Evolutionary conservation across 2,113 vertebrate species (phyloP), one percentile per base, ranked within the genome.

Genomic region (Labeo rohita): DNA sequence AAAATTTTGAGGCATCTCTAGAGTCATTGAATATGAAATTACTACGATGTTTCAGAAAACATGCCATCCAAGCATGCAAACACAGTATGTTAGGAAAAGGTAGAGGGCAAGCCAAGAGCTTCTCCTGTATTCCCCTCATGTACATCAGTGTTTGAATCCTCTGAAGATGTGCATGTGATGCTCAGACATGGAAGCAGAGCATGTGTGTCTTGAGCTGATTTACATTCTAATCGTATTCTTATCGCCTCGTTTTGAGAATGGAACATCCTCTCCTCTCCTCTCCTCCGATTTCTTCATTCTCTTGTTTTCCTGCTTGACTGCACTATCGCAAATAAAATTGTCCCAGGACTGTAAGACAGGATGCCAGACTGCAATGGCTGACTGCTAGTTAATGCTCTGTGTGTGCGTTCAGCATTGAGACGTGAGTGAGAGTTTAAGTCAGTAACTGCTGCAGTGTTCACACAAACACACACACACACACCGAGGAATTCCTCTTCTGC

Each of bases 371-470:
- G 66, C 18, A 6, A 10, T 23, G 15, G 43, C 16, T 43, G 76
- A 28, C 2, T 9, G 12, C 5, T 34, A 49, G 34, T 18, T 12
- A 45, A 28, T 39, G 21, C 15, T 39, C 13, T 36, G 63, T 70
- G 28, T 66, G 23, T 66, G 28, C n/a, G 34, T 79, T 63, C 63
- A 56, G 76, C 39, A 86, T 16, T 80, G 84, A 80, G 66, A 72
- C 50, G 50, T 86, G 84, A 86, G 65, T 61, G 84, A 85, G 77
- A 47, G 65, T 80, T 86, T 86, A 49, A 86, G 52, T 74, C 16
- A 28, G 75, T 70, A 45, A 66, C 74, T 74, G 85, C 84, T 81
- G 85, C 85, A 86, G 66, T 86, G 65, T 47, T 12, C 47, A 52
- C 45, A 52, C 21, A 83, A 45, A 83, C 73, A 54, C 72, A 45